Percentiles rank a stretch among this genome's conserved stretches.
phyloP scores from a whole-genome alignment of 2,113 vertebrate species.

The human (Homo sapiens) region DNA sequence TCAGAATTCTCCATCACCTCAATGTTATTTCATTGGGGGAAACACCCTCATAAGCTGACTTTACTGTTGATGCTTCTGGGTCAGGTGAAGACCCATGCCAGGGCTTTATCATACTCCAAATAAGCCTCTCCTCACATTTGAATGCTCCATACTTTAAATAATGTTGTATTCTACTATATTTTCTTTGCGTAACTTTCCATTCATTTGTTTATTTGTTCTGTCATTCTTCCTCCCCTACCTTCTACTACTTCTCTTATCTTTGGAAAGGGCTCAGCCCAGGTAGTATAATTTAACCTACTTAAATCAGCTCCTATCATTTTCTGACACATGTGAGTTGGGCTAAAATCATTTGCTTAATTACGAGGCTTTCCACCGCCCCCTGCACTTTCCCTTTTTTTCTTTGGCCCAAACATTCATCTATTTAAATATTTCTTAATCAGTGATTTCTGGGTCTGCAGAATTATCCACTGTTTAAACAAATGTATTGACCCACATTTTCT shows the following conservation, averaged over 20 bases:
- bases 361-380: rapidly evolving
- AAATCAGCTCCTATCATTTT: not conserved
- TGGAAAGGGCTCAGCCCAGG: not conserved
- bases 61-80: not conserved
- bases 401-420: not conserved
- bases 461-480: not conserved
- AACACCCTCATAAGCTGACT: not conserved
- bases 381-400: not conserved
- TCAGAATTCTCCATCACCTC: not conserved
- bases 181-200: not conserved
- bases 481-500: not conserved
- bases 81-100: not conserved
- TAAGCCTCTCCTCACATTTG: not conserved
- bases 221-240: not conserved
- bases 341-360: not conserved
- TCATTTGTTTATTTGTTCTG: not conserved
- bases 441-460: not conserved
- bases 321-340: not conserved
- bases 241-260: not conserved
- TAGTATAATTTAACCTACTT: not conserved
- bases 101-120: not conserved
- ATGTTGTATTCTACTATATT: not conserved
- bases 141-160: not conserved
- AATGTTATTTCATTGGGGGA: not conserved
- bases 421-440: not conserved